Conservation (phyloP, 2,888 invertebrate species). For the Epirrhoe alternata region DNA sequence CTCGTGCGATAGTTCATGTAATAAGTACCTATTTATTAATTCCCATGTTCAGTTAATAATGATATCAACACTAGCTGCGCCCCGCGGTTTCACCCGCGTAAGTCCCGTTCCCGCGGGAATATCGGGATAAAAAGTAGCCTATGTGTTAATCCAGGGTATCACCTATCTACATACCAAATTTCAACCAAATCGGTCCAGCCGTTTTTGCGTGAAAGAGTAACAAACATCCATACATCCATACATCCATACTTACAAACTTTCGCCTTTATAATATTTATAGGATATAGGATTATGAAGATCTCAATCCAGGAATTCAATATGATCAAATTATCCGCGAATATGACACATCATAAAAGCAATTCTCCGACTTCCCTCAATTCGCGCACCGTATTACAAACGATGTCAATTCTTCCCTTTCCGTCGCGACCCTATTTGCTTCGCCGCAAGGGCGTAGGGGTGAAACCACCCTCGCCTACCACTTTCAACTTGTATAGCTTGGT, state of each 20-base stretch:
- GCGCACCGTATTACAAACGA: conserved; percentile 34
- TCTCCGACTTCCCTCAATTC: conserved; percentile 25
- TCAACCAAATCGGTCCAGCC: no score
- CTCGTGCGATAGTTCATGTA: neutral
- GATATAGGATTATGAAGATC: neutral
- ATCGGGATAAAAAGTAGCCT: no score
- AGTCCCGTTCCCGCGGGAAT: no score
- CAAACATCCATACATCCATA: no score
- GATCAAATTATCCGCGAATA: conserved; percentile 14
- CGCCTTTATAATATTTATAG: no score
- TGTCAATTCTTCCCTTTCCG: conserved; percentile 38
- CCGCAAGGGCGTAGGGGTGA: conserved; percentile 28
- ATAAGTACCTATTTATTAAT: neutral
- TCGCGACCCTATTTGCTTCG: conserved; percentile 25
- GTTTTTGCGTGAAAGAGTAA: no score
- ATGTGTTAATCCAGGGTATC: no score
- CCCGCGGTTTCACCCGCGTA: no score
- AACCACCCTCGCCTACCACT: conserved; percentile 29
- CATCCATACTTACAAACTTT: no score
- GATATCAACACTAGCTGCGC: neutral
- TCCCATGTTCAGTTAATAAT: neutral
- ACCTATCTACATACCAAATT: no score
- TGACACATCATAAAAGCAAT: conserved; percentile 32
- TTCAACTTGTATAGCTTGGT: conserved; percentile 23
- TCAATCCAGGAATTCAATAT: neutral